Conservation (phyloP, 2,888 invertebrate genomes). For the Sinhomidia bicolor region DNA sequence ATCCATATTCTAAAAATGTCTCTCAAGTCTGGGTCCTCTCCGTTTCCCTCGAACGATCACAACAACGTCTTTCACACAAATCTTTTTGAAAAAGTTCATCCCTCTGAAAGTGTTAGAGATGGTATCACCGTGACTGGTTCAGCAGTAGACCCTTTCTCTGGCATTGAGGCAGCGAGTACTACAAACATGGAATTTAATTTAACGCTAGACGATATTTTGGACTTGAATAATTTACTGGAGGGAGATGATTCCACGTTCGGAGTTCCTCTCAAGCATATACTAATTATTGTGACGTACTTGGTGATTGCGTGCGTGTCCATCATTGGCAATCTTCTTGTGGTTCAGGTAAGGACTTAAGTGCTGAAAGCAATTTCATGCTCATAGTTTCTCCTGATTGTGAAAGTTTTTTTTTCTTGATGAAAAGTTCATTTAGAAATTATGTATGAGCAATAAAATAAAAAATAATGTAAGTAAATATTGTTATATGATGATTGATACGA, state of each 20-base stretch:
- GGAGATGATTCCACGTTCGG: constrained; percentile 58
- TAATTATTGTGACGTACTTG: constrained; percentile 77
- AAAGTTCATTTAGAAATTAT: no score
- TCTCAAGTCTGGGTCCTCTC: constrained; percentile 53
- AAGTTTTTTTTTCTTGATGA: neutral
- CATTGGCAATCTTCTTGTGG: constrained; percentile 79
- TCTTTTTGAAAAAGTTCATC: neutral
- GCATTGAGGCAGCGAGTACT: constrained; percentile 57
- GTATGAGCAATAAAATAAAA: neutral
- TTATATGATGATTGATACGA: neutral
- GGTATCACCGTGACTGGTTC: constrained; percentile 7
- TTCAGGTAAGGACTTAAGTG: constrained; percentile 72
- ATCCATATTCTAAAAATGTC: constrained; percentile 78
- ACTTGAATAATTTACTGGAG: constrained; percentile 77
- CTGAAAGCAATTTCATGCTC: neutral
- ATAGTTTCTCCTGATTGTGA: neutral
- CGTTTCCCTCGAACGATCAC: neutral
- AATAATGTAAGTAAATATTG: no score
- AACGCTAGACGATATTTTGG: constrained; percentile 76
- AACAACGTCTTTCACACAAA: neutral
- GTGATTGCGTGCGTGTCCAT: constrained; percentile 77
- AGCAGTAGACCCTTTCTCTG: constrained; percentile 51
- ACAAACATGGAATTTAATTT: constrained; percentile 76
- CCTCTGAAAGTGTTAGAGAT: constrained; percentile 12
- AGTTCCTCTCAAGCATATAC: constrained; percentile 74